phyloP scores from a whole-genome alignment of 2,113 vertebrate genomes.

The Hyla sarda region DNA sequence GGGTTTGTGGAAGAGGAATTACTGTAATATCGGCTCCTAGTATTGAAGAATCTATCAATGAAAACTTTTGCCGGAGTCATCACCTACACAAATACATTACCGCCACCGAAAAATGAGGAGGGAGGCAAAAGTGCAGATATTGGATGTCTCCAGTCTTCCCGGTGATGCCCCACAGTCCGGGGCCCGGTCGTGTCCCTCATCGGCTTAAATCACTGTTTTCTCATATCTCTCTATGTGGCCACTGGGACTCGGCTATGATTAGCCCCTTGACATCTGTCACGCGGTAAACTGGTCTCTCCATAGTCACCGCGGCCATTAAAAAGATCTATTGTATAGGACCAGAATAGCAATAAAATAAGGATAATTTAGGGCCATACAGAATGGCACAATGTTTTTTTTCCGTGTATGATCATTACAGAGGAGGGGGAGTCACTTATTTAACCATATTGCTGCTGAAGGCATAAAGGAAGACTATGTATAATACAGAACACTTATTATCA shows the following conservation, averaged over 20 bases:
- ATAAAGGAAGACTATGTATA: background rate
- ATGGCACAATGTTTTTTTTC: background rate
- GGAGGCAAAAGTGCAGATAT: background rate
- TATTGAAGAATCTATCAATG: background rate
- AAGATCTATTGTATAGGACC: background rate
- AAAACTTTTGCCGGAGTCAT: background rate
- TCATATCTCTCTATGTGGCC: constrained; percentile 52
- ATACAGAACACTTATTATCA: no score
- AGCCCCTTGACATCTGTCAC: constrained; percentile 56
- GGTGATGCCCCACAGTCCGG: background rate
- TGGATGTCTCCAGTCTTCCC: background rate
- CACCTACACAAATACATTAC: background rate
- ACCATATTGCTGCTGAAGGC: background rate
- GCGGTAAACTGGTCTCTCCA: background rate
- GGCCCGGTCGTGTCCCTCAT: background rate
- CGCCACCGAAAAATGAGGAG: background rate
- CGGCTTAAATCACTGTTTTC: constrained; percentile 46
- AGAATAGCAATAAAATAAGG: background rate
- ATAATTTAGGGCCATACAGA: background rate
- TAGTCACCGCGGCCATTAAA: background rate
- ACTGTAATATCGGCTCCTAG: background rate
- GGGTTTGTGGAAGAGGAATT: background rate
- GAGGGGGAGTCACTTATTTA: background rate
- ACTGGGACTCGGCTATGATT: constrained; percentile 47
- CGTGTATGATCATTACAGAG: background rate